A percentile compares a stretch with the other conserved stretches of the same genome.
phyloP scores from a whole-genome alignment of 2,113 vertebrate species.

The Phylloscopus whistleri region DNA sequence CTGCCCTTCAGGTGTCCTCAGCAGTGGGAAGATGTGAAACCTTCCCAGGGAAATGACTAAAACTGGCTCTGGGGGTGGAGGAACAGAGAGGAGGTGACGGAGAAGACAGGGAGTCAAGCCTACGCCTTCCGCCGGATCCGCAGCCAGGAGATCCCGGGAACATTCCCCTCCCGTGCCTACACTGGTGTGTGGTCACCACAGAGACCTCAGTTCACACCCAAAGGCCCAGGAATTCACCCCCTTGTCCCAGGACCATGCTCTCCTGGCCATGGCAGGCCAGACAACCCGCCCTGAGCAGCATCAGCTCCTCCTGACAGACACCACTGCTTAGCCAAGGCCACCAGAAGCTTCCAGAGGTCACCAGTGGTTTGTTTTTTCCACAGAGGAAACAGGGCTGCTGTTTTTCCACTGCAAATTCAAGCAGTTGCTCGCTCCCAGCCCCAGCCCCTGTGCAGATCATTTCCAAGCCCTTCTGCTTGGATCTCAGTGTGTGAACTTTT shows the following conservation, averaged over 20 bases:
- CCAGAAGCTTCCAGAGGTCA: neutral
- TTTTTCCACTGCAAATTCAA: neutral
- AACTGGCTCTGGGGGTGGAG: neutral
- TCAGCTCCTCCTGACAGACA: neutral
- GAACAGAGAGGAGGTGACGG: neutral
- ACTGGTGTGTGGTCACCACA: neutral
- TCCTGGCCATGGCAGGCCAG: neutral
- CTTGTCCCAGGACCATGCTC: neutral
- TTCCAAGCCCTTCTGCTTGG: fast-evolving
- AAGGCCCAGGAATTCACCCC: neutral
- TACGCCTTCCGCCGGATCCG: neutral
- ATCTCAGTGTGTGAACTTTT: neutral
- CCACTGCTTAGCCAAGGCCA: fast-evolving
- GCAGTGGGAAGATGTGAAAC: neutral
- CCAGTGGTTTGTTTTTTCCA: neutral
- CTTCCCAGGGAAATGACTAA: neutral
- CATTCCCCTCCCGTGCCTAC: neutral
- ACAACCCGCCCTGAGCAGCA: neutral
- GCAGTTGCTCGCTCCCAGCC: fast-evolving
- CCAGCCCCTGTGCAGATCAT: fast-evolving
- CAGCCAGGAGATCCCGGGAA: neutral
- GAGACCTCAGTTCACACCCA: neutral
- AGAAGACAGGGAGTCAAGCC: neutral
- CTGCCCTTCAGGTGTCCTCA: neutral
- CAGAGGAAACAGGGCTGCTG: neutral